A percentile compares a stretch with the other conserved stretches of the same genome.
These are phyloP conservation scores for Clepsis dumicolana DNA, from an alignment of 2,888 invertebrate genomes.

Conservation along the genomic window DNA sequence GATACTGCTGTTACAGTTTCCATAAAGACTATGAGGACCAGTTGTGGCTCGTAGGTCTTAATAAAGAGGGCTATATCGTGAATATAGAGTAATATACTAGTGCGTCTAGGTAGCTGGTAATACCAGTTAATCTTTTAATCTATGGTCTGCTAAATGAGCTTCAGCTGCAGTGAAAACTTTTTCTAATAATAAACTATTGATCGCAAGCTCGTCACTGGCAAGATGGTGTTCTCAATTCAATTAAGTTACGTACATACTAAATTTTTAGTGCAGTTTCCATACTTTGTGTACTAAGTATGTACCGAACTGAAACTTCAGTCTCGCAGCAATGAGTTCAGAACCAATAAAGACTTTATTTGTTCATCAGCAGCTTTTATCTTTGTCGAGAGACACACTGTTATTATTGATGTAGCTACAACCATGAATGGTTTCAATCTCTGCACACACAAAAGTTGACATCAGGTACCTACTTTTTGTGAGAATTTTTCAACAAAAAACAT, in stretches of 20 bases:
- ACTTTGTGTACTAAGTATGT: not conserved
- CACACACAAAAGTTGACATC: no score
- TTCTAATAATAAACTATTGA: conserved; percentile 4
- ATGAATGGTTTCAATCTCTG: not conserved
- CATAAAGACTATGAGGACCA: conserved; percentile 51
- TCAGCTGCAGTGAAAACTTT: not conserved
- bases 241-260: not conserved
- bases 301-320: not conserved
- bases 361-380: not conserved
- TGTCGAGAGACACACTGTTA: not conserved
- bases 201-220: conserved; percentile 7
- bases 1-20: conserved; percentile 56
- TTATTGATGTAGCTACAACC: no score
- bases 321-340: not conserved
- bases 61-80: conserved; percentile 32
- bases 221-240: not conserved
- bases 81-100: conserved; percentile 8
- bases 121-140: conserved; percentile 19
- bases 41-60: conserved; percentile 38
- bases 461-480: no score
- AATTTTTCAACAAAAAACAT: not conserved
- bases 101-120: conserved; percentile 16
- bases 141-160: conserved; percentile 1
- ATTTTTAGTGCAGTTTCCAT: not conserved
- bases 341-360: not conserved